Conservation (phyloP, 2,888 invertebrate genomes). For the Drosophila nigritarsus region DNA sequence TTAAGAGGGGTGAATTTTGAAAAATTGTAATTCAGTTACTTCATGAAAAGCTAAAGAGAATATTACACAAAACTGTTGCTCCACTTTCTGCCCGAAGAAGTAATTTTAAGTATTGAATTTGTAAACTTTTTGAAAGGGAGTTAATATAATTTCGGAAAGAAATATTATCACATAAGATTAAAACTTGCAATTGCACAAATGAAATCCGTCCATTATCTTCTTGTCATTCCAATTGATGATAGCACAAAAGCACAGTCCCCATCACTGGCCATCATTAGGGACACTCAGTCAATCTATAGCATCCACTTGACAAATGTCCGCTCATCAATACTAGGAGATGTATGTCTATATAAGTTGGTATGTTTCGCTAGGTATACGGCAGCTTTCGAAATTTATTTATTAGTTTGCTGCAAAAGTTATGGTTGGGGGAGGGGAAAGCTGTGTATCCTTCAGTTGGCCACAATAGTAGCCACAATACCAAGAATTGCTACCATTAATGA, state of each 20-base stretch:
- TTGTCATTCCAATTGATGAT: neutral
- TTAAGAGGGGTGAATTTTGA: too few species aligned
- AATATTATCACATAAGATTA: neutral
- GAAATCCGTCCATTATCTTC: neutral
- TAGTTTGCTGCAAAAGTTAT: constrained; percentile 8
- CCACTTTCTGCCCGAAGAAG: neutral
- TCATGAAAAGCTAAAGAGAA: neutral
- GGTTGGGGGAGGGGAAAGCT: neutral
- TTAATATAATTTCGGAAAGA: neutral
- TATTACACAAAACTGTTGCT: too few species aligned
- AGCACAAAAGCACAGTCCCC: neutral
- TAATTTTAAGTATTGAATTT: neutral
- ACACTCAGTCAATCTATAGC: neutral
- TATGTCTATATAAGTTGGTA: neutral
- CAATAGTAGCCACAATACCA: constrained; percentile 27
- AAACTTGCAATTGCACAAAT: neutral
- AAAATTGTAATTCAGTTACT: too few species aligned
- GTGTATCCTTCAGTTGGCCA: constrained; percentile 34
- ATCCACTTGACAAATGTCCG: constrained; percentile 55
- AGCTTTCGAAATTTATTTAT: constrained; percentile 26
- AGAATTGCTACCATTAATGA: constrained; percentile 45
- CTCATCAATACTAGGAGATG: constrained; percentile 54
- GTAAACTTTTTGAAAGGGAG: neutral
- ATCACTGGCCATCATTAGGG: neutral
- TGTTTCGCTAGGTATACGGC: constrained; percentile 29